Evolutionary conservation across 2,888 invertebrate genomes (phyloP).

Genomic region (Cordylochernes scorpioides): DNA sequence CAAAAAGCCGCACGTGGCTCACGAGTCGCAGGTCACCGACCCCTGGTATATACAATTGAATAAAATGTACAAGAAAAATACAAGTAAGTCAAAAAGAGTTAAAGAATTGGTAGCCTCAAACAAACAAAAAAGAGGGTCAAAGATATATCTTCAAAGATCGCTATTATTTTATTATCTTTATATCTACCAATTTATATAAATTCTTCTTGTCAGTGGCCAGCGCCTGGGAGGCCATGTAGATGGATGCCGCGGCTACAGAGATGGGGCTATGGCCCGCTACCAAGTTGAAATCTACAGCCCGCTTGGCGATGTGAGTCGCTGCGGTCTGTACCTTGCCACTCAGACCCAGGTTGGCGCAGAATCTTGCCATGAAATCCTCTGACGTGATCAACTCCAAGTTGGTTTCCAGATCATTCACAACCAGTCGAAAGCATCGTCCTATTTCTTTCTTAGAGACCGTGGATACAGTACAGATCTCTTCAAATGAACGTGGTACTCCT

Average conservation of each 20-base stretch:
- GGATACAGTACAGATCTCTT: constrained; percentile 88
- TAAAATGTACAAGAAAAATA: too few species aligned
- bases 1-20: too few species aligned
- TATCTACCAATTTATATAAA: too few species aligned
- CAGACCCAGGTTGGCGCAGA: constrained; percentile 67
- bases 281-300: constrained; percentile 85
- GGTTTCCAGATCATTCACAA: constrained; percentile 79
- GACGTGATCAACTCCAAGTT: constrained; percentile 92
- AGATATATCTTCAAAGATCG: too few species aligned
- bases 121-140: too few species aligned
- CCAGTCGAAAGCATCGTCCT: constrained; percentile 87
- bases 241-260: constrained; percentile 94
- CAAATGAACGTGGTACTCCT: constrained; percentile 85
- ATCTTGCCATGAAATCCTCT: constrained; percentile 73
- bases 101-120: too few species aligned
- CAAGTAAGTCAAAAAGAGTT: too few species aligned
- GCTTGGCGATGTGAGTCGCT: constrained; percentile 84
- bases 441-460: constrained; percentile 98
- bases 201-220: constrained; percentile 73
- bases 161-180: too few species aligned
- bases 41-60: too few species aligned
- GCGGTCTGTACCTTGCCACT: constrained; percentile 39
- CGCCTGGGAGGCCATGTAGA: constrained; percentile 97
- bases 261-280: constrained; percentile 94
- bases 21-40: too few species aligned